A percentile compares a stretch with the other conserved stretches of the same genome.
phyloP scores from a whole-genome alignment of 2,888 invertebrate genomes.

The Meiosimyza platycephala region DNA sequence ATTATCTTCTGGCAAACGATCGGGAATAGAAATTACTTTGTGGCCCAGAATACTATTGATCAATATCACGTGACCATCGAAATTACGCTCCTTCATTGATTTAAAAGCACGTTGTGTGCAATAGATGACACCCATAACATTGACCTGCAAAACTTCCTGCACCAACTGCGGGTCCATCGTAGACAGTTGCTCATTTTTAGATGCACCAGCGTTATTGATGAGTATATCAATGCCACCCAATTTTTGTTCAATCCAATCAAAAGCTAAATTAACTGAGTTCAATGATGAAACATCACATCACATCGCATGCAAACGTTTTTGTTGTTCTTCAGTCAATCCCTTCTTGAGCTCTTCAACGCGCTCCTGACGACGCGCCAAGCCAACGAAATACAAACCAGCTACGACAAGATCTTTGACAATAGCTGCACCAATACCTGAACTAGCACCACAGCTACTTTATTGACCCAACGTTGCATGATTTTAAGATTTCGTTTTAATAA shows the following conservation, averaged over 20 bases:
- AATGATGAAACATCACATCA: conserved; percentile 69
- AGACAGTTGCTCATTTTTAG: no score
- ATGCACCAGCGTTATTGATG: conserved; percentile 71
- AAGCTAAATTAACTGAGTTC: conserved; percentile 68
- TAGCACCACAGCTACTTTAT: conserved; percentile 72
- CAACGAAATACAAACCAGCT: conserved; percentile 70
- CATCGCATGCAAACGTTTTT: conserved; percentile 56
- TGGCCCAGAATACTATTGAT: conserved; percentile 61
- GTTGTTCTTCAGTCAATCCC: conserved; percentile 41
- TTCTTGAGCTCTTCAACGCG: conserved; percentile 46
- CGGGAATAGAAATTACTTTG: not conserved
- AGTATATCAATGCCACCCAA: conserved; percentile 70
- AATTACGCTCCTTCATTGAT: conserved; percentile 64
- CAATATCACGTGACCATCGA: conserved; percentile 66
- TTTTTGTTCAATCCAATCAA: conserved; percentile 66
- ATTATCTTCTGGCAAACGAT: conserved; percentile 21
- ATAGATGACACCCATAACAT: conserved; percentile 63
- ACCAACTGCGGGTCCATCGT: conserved; percentile 44
- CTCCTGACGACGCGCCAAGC: conserved; percentile 66
- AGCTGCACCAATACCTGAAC: conserved; percentile 71
- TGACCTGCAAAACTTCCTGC: conserved; percentile 59
- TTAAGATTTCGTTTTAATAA: conserved; percentile 30
- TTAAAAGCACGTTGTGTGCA: conserved; percentile 66
- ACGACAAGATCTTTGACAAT: conserved; percentile 65
- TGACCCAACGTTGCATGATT: conserved; percentile 69